Conservation (phyloP, 2,888 invertebrate genomes). For the Eupithecia inturbata region DNA sequence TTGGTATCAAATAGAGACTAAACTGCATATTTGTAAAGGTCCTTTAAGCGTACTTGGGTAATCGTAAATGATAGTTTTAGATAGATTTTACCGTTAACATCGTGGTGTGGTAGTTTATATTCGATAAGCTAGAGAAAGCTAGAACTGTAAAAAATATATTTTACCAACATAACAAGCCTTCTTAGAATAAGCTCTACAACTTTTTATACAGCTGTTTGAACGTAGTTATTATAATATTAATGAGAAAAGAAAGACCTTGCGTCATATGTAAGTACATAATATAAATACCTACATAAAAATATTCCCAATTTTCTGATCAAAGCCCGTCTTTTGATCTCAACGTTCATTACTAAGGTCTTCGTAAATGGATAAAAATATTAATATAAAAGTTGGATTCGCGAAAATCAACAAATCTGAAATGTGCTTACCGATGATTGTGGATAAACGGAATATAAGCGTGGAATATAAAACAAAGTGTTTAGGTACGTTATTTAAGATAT, state of each 20-base stretch:
- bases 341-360: constrained; percentile 56
- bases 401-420: constrained; percentile 37
- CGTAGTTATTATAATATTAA: constrained; percentile 44
- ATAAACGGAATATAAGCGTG: constrained; percentile 12
- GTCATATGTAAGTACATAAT: constrained; percentile 31
- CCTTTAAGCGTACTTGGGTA: not conserved
- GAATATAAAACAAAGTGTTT: not conserved
- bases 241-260: constrained; percentile 42
- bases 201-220: constrained; percentile 44
- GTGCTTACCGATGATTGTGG: constrained; percentile 43
- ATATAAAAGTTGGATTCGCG: constrained; percentile 41
- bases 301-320: constrained; percentile 55
- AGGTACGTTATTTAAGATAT: not conserved
- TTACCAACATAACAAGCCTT: not conserved
- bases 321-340: constrained; percentile 56
- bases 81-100: not conserved
- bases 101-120: not conserved
- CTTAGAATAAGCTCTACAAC: constrained; percentile 32
- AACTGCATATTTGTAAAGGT: not conserved
- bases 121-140: not conserved
- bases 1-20: not conserved
- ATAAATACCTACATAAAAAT: constrained; percentile 38
- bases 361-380: constrained; percentile 40
- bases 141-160: not conserved
- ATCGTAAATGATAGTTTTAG: not conserved